Conservation (phyloP, 2,113 vertebrate species). For the Prionailurus viverrinus region DNA sequence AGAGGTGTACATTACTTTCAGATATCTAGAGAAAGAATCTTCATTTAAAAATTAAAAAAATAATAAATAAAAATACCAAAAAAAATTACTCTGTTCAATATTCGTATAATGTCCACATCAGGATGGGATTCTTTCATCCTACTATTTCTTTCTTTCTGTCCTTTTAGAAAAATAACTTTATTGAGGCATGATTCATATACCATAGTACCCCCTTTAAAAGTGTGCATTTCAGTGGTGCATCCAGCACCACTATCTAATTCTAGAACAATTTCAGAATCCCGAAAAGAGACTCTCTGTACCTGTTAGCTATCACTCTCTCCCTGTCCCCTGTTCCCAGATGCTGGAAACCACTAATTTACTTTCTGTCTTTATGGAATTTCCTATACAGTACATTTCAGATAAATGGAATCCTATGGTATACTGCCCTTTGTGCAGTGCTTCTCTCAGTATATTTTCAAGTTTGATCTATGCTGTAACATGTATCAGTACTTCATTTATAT, state of each 20-base stretch:
- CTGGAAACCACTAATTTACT: background rate
- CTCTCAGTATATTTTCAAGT: background rate
- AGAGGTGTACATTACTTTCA: background rate
- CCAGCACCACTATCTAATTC: background rate
- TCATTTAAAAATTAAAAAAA: background rate
- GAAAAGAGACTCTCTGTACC: background rate
- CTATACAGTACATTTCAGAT: background rate
- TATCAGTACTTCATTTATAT: background rate
- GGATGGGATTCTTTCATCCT: background rate
- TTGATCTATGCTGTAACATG: background rate
- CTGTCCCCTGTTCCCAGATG: accelerated
- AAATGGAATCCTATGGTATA: background rate
- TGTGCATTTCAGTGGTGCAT: background rate
- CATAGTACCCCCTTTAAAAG: background rate
- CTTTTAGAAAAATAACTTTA: background rate
- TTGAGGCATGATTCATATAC: background rate
- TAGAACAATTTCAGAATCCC: background rate
- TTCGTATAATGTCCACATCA: background rate
- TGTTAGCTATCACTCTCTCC: background rate
- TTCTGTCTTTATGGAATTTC: background rate
- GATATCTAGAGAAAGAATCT: background rate
- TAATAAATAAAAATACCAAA: too few species aligned
- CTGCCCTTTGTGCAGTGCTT: background rate
- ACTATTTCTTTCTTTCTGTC: background rate
- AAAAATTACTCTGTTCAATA: background rate